Conservation (phyloP, 2,797 vertebrate genomes). For the Crotalus adamanteus region DNA sequence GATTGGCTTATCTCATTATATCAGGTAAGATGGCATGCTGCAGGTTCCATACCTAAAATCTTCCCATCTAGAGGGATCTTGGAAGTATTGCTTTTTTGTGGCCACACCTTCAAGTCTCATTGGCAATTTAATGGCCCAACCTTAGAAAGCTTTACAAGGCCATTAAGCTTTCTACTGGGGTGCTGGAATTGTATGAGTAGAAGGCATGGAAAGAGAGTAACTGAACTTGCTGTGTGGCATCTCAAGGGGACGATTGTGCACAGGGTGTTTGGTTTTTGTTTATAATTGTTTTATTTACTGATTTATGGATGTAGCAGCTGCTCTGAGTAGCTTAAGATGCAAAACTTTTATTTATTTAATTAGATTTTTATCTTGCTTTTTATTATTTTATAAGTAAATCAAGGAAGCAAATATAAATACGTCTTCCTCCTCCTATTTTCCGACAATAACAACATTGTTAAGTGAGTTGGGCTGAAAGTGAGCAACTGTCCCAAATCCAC, state of each 20-base stretch:
- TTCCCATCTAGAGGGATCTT: not conserved
- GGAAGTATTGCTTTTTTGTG: not conserved
- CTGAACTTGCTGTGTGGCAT: not conserved
- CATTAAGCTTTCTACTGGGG: not conserved
- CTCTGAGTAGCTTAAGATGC: not conserved
- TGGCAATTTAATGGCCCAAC: not conserved
- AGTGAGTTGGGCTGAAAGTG: too few relatives aligned
- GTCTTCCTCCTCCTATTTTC: not conserved
- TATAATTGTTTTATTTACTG: not conserved
- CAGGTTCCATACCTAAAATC: not conserved
- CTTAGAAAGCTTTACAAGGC: not conserved
- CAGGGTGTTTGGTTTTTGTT: not conserved
- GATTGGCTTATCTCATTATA: not conserved
- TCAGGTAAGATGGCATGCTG: not conserved
- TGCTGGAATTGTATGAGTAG: not conserved
- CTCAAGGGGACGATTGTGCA: not conserved
- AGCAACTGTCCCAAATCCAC: too few relatives aligned
- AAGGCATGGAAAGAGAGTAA: not conserved
- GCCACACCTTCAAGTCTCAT: not conserved
- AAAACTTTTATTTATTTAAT: not conserved
- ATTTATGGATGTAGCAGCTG: not conserved
- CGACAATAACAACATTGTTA: too few relatives aligned
- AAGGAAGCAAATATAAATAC: not conserved
- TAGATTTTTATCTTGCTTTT: too few relatives aligned
- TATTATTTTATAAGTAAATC: not conserved